These are phyloP conservation scores for Clarias gariepinus DNA, from an alignment of 2,113 vertebrate genomes.

Conservation along the genomic window DNA sequence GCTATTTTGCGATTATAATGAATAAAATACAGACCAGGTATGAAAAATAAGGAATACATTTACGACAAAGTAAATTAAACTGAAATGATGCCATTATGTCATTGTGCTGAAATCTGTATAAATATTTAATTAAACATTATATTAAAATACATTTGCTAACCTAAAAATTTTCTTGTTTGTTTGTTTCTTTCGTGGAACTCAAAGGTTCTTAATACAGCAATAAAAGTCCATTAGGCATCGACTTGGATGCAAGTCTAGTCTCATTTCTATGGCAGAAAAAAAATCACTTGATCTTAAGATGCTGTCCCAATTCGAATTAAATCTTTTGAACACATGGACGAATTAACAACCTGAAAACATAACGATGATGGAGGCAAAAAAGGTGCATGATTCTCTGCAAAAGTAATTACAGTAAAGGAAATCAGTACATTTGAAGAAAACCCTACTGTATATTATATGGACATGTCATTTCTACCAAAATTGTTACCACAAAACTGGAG, in stretches of 20 bases:
- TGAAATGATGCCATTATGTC: constrained; percentile 75
- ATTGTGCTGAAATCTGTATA: constrained; percentile 80
- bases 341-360: too few relatives aligned
- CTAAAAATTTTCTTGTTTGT: constrained; percentile 35
- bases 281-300: background rate
- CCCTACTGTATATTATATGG: background rate
- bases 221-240: background rate
- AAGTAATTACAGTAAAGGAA: background rate
- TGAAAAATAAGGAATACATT: constrained; percentile 54
- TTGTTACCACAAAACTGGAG: background rate
- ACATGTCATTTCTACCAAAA: background rate
- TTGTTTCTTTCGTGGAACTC: background rate
- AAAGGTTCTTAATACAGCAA: background rate
- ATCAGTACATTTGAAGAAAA: background rate
- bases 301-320: too few relatives aligned
- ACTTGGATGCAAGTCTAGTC: background rate
- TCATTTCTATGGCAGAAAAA: background rate
- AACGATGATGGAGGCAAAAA: background rate
- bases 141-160: constrained; percentile 82
- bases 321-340: too few relatives aligned
- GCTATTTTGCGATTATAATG: constrained; percentile 62
- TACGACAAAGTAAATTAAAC: constrained; percentile 70
- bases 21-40: constrained; percentile 42
- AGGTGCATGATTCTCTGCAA: background rate
- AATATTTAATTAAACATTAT: constrained; percentile 78